phyloP scores from a whole-genome alignment of 64 coral and sea anemone genomes.

The Montipora efflorescens region DNA sequence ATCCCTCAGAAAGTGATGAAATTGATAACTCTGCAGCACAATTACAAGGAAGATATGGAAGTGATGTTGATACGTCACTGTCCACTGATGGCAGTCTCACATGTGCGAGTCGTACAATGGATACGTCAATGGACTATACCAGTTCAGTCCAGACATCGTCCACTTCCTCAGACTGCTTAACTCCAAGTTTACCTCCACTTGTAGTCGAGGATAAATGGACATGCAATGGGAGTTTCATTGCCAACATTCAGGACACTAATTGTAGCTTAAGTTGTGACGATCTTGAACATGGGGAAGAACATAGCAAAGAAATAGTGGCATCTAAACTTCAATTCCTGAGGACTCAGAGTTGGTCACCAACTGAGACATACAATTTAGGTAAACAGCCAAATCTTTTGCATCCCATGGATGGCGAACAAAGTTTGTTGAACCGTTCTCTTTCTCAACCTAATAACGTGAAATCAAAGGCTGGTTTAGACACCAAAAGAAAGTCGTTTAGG shows the following conservation, averaged over 20 bases:
- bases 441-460: neutral
- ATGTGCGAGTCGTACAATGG: neutral
- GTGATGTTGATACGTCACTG: neutral
- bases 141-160: neutral
- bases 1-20: neutral
- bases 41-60: neutral
- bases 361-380: neutral
- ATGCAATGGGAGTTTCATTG: neutral
- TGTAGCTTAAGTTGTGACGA: neutral
- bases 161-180: neutral
- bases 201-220: neutral
- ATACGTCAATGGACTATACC: neutral
- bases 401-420: neutral
- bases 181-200: neutral
- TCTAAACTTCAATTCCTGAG: neutral
- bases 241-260: neutral
- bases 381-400: neutral
- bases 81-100: neutral
- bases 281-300: neutral
- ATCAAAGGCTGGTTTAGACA: neutral
- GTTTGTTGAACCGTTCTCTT: neutral
- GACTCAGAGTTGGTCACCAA: neutral
- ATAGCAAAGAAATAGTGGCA: neutral
- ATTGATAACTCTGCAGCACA: neutral
- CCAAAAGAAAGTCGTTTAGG: constrained; percentile 28